These are phyloP conservation scores for Rhopalosiphum maidis DNA, from an alignment of 1,140 invertebrate genomes.

Conservation along the genomic window DNA sequence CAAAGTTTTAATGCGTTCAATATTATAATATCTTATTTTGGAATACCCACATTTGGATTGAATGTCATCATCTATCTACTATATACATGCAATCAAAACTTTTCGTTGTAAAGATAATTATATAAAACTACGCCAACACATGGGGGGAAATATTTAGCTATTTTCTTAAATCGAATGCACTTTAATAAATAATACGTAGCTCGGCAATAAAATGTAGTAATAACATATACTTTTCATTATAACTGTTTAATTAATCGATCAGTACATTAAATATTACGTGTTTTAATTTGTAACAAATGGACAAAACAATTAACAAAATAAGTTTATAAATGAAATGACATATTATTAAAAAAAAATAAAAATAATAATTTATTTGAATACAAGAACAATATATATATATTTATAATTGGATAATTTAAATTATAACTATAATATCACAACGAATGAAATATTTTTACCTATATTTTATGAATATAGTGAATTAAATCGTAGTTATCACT, in stretches of 20 bases:
- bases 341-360: accelerated
- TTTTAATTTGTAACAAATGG: background rate
- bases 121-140: background rate
- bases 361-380: too few species aligned
- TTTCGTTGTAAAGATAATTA: background rate
- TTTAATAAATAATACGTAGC: background rate
- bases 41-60: background rate
- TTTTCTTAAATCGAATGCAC: background rate
- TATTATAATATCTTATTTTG: background rate
- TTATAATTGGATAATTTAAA: background rate
- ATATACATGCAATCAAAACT: background rate
- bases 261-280: background rate
- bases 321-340: background rate
- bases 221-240: background rate
- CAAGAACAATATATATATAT: background rate
- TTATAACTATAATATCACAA: background rate
- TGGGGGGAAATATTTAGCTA: background rate
- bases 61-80: background rate
- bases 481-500: background rate
- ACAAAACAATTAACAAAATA: too few species aligned
- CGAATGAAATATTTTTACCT: background rate
- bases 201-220: background rate
- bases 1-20: background rate
- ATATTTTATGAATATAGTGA: background rate
- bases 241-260: background rate